Evolutionary conservation across 1,140 invertebrate species (phyloP).

Genomic region (Berghia stephanieae): DNA sequence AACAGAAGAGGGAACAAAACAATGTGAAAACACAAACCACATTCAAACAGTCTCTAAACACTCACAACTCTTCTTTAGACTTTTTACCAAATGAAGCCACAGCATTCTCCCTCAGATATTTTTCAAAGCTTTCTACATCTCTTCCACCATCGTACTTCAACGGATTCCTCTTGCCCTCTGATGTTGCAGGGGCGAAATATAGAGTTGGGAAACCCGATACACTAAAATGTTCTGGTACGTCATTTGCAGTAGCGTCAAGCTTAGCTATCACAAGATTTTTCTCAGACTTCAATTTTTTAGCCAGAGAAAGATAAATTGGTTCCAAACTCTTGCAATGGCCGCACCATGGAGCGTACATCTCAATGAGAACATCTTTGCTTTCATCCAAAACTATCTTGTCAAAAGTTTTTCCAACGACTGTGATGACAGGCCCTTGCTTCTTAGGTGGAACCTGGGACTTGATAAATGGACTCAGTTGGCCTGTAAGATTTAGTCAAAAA

Average conservation of each 20-base stretch:
- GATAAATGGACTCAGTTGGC: constrained; percentile 84
- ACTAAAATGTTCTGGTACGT: constrained; percentile 87
- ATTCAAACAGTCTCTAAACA: too few species aligned
- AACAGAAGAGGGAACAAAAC: too few species aligned
- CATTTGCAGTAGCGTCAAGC: constrained; percentile 98
- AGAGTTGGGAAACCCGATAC: constrained; percentile 96
- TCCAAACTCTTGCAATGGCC: constrained; percentile 97
- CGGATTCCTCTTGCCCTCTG: constrained; percentile 80
- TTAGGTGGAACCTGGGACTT: constrained; percentile 95
- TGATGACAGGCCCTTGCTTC: constrained; percentile 83
- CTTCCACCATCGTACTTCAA: constrained; percentile 90
- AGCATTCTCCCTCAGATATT: constrained; percentile 93
- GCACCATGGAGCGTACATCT: constrained; percentile 99
- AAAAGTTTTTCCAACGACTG: constrained; percentile 96
- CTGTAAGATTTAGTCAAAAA: constrained; percentile 40
- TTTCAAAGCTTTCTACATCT: constrained; percentile 91
- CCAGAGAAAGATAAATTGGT: constrained; percentile 93
- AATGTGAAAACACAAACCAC: too few species aligned
- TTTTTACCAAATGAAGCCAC: constrained; percentile 69
- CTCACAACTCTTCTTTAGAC: constrained; percentile 62
- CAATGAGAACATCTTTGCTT: constrained; percentile 91
- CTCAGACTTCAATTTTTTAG: constrained; percentile 85
- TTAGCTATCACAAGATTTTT: constrained; percentile 91
- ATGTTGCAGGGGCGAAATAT: constrained; percentile 88
- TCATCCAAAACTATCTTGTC: constrained; percentile 91